Base-by-base conservation (phyloP, 1,140 invertebrate genomes). In the Cydia amplana region DNA sequence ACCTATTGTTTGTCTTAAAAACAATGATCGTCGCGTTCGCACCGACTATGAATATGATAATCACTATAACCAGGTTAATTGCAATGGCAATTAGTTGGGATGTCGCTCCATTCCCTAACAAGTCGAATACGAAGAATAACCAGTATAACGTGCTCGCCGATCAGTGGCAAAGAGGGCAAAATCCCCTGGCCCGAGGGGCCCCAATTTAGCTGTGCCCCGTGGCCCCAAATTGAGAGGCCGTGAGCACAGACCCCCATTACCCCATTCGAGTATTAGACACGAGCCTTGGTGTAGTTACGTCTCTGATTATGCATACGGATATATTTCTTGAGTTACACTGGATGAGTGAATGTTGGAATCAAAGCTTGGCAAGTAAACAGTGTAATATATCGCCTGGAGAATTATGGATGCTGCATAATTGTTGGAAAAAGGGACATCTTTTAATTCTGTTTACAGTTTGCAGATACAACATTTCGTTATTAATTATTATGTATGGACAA, bases 21-120 rank as follows among this genome's bases (percentile, higher is more conserved):
- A 36, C 43, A 55, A 43, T 73, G 77, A 76, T 82, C 73, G 72
- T 60, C 78, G 74, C 80, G 79, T 80, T 80, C 77, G 76, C 80
- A 81, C n/a, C 25, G 25, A 25, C 78, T 77, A 79, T 75, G 55
- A 60, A 23, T 60, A 23, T 82, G 67, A 73, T 80, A 46, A 46
- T 46, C 43, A 46, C 12, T 46, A 46, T 46, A 85, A 83, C 79
- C 75, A 80, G 83, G 85, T 79, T 87, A 89, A 89, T 87, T 85
- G 81, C 81, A 64, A 23, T 64, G 73, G 80, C 84, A 86, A 87
- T 89, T 87, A 87, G 65, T 18, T 36, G 36, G 23, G 32, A 40
- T 18, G 18, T 60, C 55, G 4, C 4, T 18, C n/a, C n/a, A 18
- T 18, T 3, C 28, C 28, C 28, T 28, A 28, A 28, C 28, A 28